These are phyloP conservation scores for Jordanella pulchra DNA, from an alignment of 2,797 vertebrate species.

Conservation along the genomic window DNA sequence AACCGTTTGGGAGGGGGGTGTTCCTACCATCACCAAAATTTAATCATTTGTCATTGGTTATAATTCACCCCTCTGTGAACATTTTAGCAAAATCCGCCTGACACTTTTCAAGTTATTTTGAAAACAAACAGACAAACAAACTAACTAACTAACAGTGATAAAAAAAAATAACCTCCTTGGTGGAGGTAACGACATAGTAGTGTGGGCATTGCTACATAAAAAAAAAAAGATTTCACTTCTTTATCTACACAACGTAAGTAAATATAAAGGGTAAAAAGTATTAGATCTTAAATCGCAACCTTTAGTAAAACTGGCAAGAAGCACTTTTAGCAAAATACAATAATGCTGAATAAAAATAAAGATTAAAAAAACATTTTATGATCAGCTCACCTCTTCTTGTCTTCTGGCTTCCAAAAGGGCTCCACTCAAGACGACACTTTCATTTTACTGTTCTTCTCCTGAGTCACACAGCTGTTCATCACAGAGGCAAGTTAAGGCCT, in stretches of 20 bases:
- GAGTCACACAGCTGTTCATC: not conserved
- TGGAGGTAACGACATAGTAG: not conserved
- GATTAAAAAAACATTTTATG: not conserved
- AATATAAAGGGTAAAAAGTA: not conserved
- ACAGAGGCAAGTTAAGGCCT: not conserved
- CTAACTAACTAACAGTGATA: too few relatives aligned
- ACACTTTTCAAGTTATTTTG: too few relatives aligned
- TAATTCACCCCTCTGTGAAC: too few relatives aligned
- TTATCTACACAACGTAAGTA: not conserved
- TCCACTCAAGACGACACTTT: not conserved
- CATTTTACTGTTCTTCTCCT: not conserved
- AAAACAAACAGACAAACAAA: too few relatives aligned
- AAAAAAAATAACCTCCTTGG: too few relatives aligned
- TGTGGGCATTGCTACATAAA: not conserved
- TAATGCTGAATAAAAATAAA: not conserved
- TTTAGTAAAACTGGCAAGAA: not conserved
- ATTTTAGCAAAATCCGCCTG: too few relatives aligned
- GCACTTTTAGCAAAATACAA: not conserved
- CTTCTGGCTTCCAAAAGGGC: not conserved
- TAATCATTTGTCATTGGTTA: too few relatives aligned
- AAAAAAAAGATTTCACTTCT: not conserved
- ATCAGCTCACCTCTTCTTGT: constrained; percentile 28
- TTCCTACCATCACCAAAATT: too few relatives aligned
- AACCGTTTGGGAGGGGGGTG: too few relatives aligned
- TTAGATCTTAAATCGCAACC: not conserved